These are phyloP conservation scores for Spodoptera picta DNA, from an alignment of 2,888 invertebrate species.

Conservation along the genomic window DNA sequence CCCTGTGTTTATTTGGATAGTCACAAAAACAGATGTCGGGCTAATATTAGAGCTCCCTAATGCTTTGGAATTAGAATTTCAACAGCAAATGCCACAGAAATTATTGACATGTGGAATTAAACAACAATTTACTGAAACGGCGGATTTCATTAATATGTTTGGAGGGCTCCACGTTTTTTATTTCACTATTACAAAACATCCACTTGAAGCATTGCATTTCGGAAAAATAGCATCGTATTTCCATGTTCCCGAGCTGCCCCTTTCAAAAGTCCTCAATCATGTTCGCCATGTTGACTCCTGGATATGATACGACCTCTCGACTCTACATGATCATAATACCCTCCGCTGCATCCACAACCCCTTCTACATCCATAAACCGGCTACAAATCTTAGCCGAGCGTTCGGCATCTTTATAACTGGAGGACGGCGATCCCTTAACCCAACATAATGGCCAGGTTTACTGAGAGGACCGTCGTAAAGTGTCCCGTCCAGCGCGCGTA, in stretches of 20 bases:
- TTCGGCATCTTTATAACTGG: constrained; percentile 88
- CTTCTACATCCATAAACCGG: constrained; percentile 87
- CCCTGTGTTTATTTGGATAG: constrained; percentile 39
- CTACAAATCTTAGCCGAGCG: constrained; percentile 85
- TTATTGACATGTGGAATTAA: neutral
- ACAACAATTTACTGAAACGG: neutral
- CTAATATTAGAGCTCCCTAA: neutral
- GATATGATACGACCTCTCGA: constrained; percentile 84
- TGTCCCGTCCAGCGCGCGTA: constrained; percentile 77
- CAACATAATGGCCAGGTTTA: constrained; percentile 88
- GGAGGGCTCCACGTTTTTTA: constrained; percentile 1
- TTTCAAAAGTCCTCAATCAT: constrained; percentile 81
- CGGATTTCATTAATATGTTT: constrained; percentile 11
- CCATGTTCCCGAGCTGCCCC: constrained; percentile 74
- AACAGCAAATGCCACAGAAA: neutral
- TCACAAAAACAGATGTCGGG: constrained; percentile 23
- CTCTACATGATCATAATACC: constrained; percentile 87
- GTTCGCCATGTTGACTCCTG: constrained; percentile 85
- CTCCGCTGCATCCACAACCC: constrained; percentile 82
- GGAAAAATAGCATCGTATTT: constrained; percentile 66
- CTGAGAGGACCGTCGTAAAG: constrained; percentile 87
- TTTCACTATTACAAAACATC: constrained; percentile 39
- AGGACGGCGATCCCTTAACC: constrained; percentile 86
- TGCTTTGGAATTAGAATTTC: neutral
- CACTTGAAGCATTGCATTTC: constrained; percentile 60